Conservation (phyloP, 1,140 invertebrate genomes). For the Drosophila yakuba region DNA sequence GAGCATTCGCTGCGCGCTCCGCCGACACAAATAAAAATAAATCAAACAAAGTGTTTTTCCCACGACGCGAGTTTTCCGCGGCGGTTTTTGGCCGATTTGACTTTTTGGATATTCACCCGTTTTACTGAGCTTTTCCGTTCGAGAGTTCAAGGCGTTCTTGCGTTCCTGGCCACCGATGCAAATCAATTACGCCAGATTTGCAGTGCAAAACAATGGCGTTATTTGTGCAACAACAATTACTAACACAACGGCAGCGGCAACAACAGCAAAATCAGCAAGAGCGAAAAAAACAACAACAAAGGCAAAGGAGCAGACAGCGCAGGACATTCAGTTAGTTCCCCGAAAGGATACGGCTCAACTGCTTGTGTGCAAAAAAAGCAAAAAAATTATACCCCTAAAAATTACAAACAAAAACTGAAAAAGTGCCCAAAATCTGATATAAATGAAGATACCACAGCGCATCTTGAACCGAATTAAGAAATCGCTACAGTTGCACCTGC, state of each 20-base stretch:
- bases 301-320: constrained; percentile 16
- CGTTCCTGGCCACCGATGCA: constrained; percentile 43
- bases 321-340: constrained; percentile 33
- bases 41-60: constrained; percentile 12
- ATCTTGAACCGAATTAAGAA: constrained; percentile 17
- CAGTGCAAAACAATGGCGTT: constrained; percentile 76
- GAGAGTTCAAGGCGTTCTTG: constrained; percentile 16
- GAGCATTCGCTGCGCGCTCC: constrained; percentile 23
- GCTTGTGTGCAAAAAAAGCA: neutral
- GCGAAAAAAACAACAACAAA: constrained; percentile 9
- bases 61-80: constrained; percentile 24
- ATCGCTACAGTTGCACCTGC: constrained; percentile 9
- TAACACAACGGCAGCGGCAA: constrained; percentile 16
- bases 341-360: constrained; percentile 21
- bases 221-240: constrained; percentile 50
- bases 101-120: constrained; percentile 20
- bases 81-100: constrained; percentile 16
- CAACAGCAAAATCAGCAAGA: constrained; percentile 6
- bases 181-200: constrained; percentile 62
- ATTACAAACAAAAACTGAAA: neutral
- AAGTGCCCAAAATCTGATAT: neutral
- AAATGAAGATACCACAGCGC: too few species aligned
- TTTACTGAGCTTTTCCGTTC: constrained; percentile 4
- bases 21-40: constrained; percentile 23
- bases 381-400: neutral